Evolutionary conservation across 2,888 invertebrate genomes (phyloP).

Genomic region (Augiades crinisus): DNA sequence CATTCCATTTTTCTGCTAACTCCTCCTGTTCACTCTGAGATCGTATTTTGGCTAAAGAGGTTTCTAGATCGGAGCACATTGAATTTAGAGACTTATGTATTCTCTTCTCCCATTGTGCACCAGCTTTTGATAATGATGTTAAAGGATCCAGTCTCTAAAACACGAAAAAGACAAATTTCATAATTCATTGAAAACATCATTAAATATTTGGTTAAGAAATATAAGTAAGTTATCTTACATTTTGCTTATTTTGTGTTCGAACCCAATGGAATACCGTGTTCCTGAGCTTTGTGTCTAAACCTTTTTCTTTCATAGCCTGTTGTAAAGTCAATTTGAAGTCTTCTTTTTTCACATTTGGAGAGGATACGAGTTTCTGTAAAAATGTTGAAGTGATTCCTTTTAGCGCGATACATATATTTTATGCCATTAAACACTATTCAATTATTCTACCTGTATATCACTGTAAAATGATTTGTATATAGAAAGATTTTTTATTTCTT

Average conservation of each 20-base stretch:
- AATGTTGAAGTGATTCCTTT: no score
- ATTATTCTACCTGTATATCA: conserved; percentile 88
- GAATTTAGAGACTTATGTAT: conserved; percentile 97
- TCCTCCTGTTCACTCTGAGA: conserved; percentile 90
- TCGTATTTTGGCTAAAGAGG: conserved; percentile 90
- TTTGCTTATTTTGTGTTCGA: conserved; percentile 77
- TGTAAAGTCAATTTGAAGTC: conserved; percentile 90
- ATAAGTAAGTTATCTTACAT: conserved; percentile 46
- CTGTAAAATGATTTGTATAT: conserved; percentile 89
- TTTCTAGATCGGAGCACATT: conserved; percentile 95
- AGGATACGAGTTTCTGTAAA: conserved; percentile 88
- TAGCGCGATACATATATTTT: no score
- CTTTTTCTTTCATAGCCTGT: conserved; percentile 88
- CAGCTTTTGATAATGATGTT: conserved; percentile 90
- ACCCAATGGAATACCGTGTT: conserved; percentile 93
- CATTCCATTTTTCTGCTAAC: conserved; percentile 93
- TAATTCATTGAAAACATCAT: no score
- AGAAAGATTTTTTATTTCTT: conserved; percentile 88
- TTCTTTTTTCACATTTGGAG: conserved; percentile 87
- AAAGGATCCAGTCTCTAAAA: conserved; percentile 83
- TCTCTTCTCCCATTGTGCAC: conserved; percentile 95
- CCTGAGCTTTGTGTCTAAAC: conserved; percentile 90
- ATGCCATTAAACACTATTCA: conserved; percentile 7
- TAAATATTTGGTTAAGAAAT: background rate
- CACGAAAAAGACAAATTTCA: conserved; percentile 13